Percentiles rank a stretch among this genome's conserved stretches.
Evolutionary conservation across 2,888 invertebrate species (phyloP).

Genomic region (Labia minor): DNA sequence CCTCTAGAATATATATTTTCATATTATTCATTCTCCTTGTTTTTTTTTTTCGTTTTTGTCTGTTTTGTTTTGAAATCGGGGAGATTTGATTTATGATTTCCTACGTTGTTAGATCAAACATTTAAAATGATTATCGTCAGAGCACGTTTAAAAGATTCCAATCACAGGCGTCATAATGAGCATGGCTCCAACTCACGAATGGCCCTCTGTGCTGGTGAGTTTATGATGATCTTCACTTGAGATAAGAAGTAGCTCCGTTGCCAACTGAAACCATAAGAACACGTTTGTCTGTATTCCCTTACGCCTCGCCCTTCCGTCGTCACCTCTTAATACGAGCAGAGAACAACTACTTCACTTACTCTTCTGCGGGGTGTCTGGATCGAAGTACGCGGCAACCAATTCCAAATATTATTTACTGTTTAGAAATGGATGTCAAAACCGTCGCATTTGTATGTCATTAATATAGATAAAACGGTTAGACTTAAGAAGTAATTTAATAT

Average conservation of each 20-base stretch:
- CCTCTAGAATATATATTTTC: neutral
- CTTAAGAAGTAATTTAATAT: neutral
- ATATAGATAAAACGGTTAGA: neutral
- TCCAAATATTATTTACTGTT: no score
- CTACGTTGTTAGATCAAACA: neutral
- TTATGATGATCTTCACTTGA: neutral
- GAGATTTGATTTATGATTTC: constrained; percentile 13
- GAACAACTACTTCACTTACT: neutral
- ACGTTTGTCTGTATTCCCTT: neutral
- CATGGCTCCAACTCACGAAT: no score
- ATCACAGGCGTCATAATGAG: constrained; percentile 3
- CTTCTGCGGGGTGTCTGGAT: no score
- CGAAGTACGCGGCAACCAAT: neutral
- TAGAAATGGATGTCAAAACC: neutral
- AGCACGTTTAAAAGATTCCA: constrained; percentile 7
- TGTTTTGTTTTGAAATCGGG: neutral
- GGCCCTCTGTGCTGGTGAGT: neutral
- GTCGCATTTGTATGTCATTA: neutral
- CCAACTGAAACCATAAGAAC: neutral
- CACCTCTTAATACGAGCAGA: neutral
- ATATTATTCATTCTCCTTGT: no score
- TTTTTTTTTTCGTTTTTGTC: neutral
- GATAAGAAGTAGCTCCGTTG: neutral
- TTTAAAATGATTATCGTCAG: neutral
- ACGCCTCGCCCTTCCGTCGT: neutral